Conservation (phyloP, 2,797 vertebrate genomes). For the Menidia menidia region DNA sequence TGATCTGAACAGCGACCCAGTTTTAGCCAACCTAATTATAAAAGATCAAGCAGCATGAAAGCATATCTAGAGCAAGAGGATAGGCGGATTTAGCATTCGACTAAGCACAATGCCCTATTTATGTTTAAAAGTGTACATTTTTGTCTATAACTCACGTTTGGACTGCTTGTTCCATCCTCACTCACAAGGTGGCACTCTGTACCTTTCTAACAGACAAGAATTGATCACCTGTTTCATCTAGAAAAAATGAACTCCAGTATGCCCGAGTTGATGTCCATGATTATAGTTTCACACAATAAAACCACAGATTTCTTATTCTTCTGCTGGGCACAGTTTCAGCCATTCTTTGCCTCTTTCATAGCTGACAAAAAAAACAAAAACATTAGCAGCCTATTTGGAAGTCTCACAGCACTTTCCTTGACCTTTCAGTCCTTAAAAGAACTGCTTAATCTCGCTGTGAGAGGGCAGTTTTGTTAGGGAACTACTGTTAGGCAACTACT, state of each 20-base stretch:
- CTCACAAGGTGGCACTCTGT: conserved; percentile 68
- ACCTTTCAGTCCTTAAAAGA: too few relatives aligned
- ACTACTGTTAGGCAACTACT: too few relatives aligned
- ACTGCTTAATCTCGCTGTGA: too few relatives aligned
- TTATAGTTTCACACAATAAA: not conserved
- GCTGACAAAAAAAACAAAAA: not conserved
- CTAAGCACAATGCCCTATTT: too few relatives aligned
- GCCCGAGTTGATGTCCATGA: not conserved
- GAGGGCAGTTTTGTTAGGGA: too few relatives aligned
- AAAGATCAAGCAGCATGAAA: not conserved
- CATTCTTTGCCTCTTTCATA: not conserved
- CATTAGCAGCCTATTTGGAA: not conserved
- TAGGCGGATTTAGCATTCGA: too few relatives aligned
- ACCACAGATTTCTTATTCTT: too few relatives aligned
- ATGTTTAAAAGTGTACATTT: conserved; percentile 1
- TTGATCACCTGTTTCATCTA: not conserved
- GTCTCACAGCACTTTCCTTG: not conserved
- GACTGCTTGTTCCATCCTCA: conserved; percentile 11
- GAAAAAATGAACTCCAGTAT: conserved; percentile 1
- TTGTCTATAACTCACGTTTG: not conserved
- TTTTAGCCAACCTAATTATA: conserved; percentile 27
- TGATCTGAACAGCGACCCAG: conserved; percentile 25
- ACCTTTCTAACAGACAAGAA: conserved; percentile 19
- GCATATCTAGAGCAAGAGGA: conserved; percentile 11
- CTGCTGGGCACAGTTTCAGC: not conserved